Percentiles rank a stretch among this genome's conserved stretches.
Evolutionary conservation across 1,140 invertebrate species (phyloP).

Genomic region (Cherax quadricarinatus): DNA sequence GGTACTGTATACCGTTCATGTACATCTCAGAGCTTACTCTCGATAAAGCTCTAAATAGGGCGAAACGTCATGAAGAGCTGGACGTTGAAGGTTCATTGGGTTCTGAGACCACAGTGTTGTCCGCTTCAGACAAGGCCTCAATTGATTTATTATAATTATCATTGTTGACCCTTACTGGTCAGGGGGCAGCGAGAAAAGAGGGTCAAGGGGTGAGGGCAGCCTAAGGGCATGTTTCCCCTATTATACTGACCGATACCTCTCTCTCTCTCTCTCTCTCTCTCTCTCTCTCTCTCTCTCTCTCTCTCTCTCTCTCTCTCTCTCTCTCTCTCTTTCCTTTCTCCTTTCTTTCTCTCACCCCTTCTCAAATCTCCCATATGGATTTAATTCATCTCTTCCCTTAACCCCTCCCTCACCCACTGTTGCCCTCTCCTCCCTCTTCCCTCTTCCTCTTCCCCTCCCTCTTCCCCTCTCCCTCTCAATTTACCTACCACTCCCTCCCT

Average conservation of each 20-base stretch:
- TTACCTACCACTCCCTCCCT: too few relatives aligned
- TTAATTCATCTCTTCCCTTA: neutral
- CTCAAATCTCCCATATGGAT: too few relatives aligned
- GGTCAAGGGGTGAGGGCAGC: neutral
- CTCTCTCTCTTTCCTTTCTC: neutral
- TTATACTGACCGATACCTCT: neutral
- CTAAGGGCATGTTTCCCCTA: neutral
- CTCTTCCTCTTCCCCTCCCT: neutral
- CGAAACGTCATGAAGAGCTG: neutral
- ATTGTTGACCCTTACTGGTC: conserved; percentile 50
- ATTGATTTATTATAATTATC: conserved; percentile 54
- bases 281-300: neutral
- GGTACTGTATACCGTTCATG: too few relatives aligned
- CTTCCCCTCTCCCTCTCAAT: too few relatives aligned
- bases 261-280: neutral
- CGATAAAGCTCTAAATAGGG: too few relatives aligned
- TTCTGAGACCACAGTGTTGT: neutral
- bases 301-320: neutral
- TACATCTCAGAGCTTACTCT: too few relatives aligned
- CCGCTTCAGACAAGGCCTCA: conserved; percentile 35
- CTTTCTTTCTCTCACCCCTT: neutral
- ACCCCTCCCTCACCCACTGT: neutral
- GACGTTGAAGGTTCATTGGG: too few relatives aligned
- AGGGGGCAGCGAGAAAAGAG: conserved; percentile 16
- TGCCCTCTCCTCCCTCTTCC: neutral